Percentiles rank a stretch among this genome's conserved stretches.
Conservation (phyloP, 2,888 invertebrate genomes). For the Drosophila heteroneura region DNA sequence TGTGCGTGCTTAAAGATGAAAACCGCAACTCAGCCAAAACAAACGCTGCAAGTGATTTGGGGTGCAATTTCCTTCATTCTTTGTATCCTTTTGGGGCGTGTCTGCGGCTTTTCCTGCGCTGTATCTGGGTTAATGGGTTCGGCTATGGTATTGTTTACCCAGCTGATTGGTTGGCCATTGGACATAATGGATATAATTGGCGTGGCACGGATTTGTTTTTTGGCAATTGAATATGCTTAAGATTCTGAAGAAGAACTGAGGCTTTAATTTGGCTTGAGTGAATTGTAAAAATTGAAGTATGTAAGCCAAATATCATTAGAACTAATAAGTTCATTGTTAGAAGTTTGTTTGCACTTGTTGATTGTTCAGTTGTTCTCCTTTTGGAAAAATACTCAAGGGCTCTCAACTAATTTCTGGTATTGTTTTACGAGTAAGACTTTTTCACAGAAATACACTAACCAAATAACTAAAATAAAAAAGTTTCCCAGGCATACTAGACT, state of each 20-base stretch:
- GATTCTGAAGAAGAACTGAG: conserved; percentile 8
- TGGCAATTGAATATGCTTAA: conserved; percentile 23
- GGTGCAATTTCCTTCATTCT: conserved; percentile 26
- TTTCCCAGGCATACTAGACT: background rate
- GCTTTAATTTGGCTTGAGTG: background rate
- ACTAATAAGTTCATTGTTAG: background rate
- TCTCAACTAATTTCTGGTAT: background rate
- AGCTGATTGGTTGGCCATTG: conserved; percentile 54
- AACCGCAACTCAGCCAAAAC: conserved; percentile 11
- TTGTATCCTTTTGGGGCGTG: conserved; percentile 14
- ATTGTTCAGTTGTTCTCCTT: background rate
- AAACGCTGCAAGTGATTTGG: conserved; percentile 46
- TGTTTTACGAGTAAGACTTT: background rate
- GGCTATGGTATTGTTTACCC: conserved; percentile 57
- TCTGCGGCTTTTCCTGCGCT: conserved; percentile 22
- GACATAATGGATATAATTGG: conserved; percentile 49
- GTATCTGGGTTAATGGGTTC: conserved; percentile 69
- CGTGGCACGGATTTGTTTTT: conserved; percentile 40
- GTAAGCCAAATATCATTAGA: background rate
- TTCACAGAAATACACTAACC: background rate
- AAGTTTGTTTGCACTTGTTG: background rate
- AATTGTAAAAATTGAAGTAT: background rate
- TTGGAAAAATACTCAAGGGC: background rate
- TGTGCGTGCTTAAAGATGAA: conserved; percentile 31
- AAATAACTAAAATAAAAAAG: background rate